Evolutionary conservation across 2,888 invertebrate species (phyloP), one percentile per base, ranked within the genome.

Genomic region (Heliconius hortense): DNA sequence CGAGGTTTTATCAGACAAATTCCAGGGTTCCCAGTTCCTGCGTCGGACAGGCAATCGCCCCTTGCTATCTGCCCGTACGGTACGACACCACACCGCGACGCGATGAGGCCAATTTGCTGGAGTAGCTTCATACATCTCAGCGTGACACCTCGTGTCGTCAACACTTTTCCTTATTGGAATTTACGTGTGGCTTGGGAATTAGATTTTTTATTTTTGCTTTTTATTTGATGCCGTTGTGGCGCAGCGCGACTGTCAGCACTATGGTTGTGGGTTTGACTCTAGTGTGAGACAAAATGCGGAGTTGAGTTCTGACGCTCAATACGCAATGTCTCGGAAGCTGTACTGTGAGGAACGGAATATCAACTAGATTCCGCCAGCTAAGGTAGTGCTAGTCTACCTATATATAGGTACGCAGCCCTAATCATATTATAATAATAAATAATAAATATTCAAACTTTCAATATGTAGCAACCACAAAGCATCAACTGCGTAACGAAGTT

Each of bases 41-140:
- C 70, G 11, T 71, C 59, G 60, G 70, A 71, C 70, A 71, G 35
- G 39, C 70, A 71, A 59, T 70, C 69, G 56, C 60, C 70, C 31
- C n/a, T 59, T 35, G 69, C 43, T 60, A 39, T 71, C 70, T 70
- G 70, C 35, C 26, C 35, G 35, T n/a, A n/a, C 56, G n/a, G 48
- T 48, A 10, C 56, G 56, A 56, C 10, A n/a, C n/a, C 56, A 56
- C 56, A 31, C n/a, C 15, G 48, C 69, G 59, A 70, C n/a, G 56
- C 18, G 56, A n/a, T 13, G 35, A 13, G 64, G 11, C 64, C 70
- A 71, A 71, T 71, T 71, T 71, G 39, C 31, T 71, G 70, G 70
- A 60, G 59, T 71, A 71, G 21, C 69, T 53, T 56, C 31, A 3
- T 21, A 56, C 31, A 31, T 28, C 69, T 48, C 53, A 53, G 53